phyloP scores from a whole-genome alignment of 2,797 vertebrate genomes.

The Adelosebastes latens region DNA sequence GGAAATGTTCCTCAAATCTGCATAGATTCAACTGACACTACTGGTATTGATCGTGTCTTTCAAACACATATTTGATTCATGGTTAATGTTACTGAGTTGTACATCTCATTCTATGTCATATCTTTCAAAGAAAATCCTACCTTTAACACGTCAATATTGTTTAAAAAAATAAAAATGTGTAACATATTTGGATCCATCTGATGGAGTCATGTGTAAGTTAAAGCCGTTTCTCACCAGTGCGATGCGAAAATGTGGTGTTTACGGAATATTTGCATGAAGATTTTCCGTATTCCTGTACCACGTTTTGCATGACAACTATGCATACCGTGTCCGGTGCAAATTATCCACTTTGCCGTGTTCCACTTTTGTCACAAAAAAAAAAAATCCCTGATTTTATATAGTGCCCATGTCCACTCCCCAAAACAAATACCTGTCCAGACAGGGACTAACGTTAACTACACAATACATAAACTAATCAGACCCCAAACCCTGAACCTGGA shows the following conservation, averaged over 20 bases:
- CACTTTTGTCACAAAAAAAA: not conserved
- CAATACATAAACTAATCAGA: not conserved
- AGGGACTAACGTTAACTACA: not conserved
- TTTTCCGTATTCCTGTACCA: not conserved
- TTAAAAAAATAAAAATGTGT: not conserved
- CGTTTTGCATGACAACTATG: not conserved
- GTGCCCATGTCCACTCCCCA: too few relatives aligned
- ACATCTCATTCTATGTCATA: not conserved
- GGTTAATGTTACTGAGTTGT: not conserved
- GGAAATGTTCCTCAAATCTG: conserved; percentile 66
- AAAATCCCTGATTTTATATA: not conserved
- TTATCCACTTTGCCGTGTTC: not conserved
- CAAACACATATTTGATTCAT: conserved; percentile 28
- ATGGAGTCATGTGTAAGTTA: not conserved
- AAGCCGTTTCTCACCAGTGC: not conserved
- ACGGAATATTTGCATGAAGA: not conserved
- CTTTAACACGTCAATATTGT: not conserved
- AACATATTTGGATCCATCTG: not conserved
- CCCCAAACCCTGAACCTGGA: not conserved
- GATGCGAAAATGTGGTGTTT: not conserved
- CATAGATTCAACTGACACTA: conserved; percentile 44
- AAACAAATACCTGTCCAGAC: too few relatives aligned
- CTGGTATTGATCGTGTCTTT: conserved; percentile 44
- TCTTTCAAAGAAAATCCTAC: not conserved
- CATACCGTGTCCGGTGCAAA: fast-evolving